Base-by-base conservation (phyloP, 2,113 vertebrate genomes). In the Hirundichthys speculiger region DNA sequence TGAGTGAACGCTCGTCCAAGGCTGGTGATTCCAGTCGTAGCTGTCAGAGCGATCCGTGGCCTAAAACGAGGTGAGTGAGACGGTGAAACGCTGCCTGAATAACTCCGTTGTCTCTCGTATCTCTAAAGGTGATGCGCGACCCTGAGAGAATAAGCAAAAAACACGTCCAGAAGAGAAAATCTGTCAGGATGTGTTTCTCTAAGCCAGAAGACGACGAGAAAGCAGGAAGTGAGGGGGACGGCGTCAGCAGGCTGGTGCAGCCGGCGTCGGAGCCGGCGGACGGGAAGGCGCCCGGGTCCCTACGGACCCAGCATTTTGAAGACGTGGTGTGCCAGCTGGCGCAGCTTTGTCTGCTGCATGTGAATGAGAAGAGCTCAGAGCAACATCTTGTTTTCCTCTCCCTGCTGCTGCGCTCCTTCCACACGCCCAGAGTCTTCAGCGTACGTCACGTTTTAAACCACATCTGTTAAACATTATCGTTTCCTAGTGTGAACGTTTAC, bases 331-430 rank as follows among this genome's bases (percentile, higher is more conserved):
- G 95, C 86, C 93, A 77, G 75, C 92, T 98, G 66, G 94, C 94
- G 5, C 93, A 94, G 64, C 85, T 96, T 55, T 96, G 94, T 74
- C 91, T 98, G 84, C 92, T 89, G 18, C 94, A 95, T 63, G 89
- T 96, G 75, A 94, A 89, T 22, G 91, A 95, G 68, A 93, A 88
- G 19, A 92, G 89, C 61, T 98, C 97, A 0, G 94, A 96, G 69
- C 87, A 67, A 16, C 96, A 99, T 84, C 90, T 98, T 41, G 88
- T 89, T 63, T 98, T 98, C 84, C 93, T 99, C 57, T 95, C 96
- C 20, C 91, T 90, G 14, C 87, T 98, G 20, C 92, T 98, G 21
- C 90, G 52, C 19, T 91, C 89, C 3, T 99, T 98, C 85, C 92
- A 95, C 64, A 96, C 94, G 24, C 72, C 82, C 16, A 92, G 84